Evolutionary conservation across 1,140 invertebrate genomes (phyloP), one percentile per base, ranked within the genome.

Genomic region (Drosophila sp.): DNA sequence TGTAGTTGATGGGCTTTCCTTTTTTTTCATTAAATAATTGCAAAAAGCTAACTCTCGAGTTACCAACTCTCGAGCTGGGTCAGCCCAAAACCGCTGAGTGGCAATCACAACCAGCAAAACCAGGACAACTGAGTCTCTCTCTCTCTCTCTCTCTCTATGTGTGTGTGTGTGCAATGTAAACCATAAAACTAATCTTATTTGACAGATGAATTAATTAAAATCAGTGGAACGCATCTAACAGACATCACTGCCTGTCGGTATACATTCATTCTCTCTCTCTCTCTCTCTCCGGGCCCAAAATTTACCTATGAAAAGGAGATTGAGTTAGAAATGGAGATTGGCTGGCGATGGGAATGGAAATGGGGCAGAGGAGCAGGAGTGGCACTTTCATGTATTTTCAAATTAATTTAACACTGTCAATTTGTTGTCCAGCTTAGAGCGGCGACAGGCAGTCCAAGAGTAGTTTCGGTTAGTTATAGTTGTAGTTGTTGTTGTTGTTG

Each of bases 171-270:
- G 72, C 83, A 82, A 76, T 87, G 84, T 79, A 79, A 80, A 84
- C 85, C 73, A 89, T 89, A 89, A 89, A 89, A 89, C 84, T 89
- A 89, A 89, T 89, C 85, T 89, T 80, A 89, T 89, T 89, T 89
- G 84, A 89, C 84, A 89, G 84, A 89, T 89, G 84, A 89, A 89
- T 89, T 89, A 89, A 89, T 89, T 89, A 89, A 89, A 89, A 89
- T 89, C 84, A 84, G 84, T 84, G 80, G 75, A 90, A 89, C 82
- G 84, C 84, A 89, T 84, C 84, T 90, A 79, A 63, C 70, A 70
- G 82, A 69, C 80, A 79, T 68, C 80, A 60, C 61, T 38, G 76
- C 23, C 71, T 41, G 71, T 50, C 72, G 62, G 38, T 50, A 27
- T 50, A 64, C 50, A 29, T 30, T 55, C 17, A 17, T 17, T 17